Percentiles rank a stretch among this genome's conserved stretches.
Evolutionary conservation across 2,113 vertebrate genomes (phyloP).

Genomic region (Syrmaticus mikado): DNA sequence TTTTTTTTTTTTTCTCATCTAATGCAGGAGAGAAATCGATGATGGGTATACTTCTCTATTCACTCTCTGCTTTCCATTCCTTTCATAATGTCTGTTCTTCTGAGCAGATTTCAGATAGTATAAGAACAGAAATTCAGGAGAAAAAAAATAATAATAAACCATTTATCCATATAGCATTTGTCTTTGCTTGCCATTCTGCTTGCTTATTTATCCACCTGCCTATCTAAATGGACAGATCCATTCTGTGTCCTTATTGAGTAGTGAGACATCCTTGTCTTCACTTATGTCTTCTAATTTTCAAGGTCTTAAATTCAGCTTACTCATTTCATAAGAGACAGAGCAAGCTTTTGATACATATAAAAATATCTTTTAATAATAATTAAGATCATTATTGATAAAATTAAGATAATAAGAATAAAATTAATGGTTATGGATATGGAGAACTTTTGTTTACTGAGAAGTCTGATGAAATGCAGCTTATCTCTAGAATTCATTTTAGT

Average conservation of each 20-base stretch:
- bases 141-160: too few species aligned
- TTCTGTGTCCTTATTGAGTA: not conserved
- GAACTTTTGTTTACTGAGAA: not conserved
- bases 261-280: not conserved
- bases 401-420: not conserved
- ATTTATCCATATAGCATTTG: too few species aligned
- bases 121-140: not conserved
- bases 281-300: not conserved
- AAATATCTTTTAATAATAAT: not conserved
- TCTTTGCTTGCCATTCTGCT: not conserved
- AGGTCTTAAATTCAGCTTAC: not conserved
- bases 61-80: not conserved
- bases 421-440: not conserved
- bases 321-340: not conserved
- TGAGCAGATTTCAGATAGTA: not conserved
- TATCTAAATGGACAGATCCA: not conserved
- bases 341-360: not conserved
- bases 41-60: not conserved
- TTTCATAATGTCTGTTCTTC: not conserved
- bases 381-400: not conserved
- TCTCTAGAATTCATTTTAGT: rapidly evolving
- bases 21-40: not conserved
- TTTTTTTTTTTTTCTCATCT: not conserved
- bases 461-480: not conserved
- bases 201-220: not conserved